Conservation (phyloP, 2,888 invertebrate species). For the Hyposoter didymator region DNA sequence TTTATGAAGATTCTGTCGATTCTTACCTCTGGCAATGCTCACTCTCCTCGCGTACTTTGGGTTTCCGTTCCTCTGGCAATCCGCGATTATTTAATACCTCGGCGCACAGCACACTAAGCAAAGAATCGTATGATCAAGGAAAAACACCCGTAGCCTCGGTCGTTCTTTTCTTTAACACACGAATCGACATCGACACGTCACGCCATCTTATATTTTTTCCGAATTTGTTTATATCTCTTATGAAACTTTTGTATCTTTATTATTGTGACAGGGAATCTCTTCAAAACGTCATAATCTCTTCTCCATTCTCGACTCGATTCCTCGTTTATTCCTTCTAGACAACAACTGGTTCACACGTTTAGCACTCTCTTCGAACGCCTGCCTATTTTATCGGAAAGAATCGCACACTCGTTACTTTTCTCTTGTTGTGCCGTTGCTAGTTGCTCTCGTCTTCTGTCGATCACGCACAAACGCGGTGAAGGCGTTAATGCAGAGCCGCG, state of each 20-base stretch:
- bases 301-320: background rate
- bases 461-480: conserved; percentile 42
- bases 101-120: conserved; percentile 54
- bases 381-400: background rate
- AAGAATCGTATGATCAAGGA: conserved; percentile 26
- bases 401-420: background rate
- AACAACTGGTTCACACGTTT: background rate
- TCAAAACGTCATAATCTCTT: background rate
- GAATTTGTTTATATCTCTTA: background rate
- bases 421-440: background rate
- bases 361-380: background rate
- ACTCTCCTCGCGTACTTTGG: background rate
- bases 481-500: conserved; percentile 26
- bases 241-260: background rate
- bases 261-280: background rate
- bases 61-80: conserved; percentile 34
- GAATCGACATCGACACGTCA: conserved; percentile 21
- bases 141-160: conserved; percentile 21
- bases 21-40: conserved; percentile 26
- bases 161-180: background rate
- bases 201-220: background rate
- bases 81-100: conserved; percentile 38
- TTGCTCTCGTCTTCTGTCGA: conserved; percentile 41
- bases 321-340: background rate
- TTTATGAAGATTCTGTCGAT: background rate